These are phyloP conservation scores for Lottia scabra DNA, from an alignment of 2,888 invertebrate species.

Conservation along the genomic window DNA sequence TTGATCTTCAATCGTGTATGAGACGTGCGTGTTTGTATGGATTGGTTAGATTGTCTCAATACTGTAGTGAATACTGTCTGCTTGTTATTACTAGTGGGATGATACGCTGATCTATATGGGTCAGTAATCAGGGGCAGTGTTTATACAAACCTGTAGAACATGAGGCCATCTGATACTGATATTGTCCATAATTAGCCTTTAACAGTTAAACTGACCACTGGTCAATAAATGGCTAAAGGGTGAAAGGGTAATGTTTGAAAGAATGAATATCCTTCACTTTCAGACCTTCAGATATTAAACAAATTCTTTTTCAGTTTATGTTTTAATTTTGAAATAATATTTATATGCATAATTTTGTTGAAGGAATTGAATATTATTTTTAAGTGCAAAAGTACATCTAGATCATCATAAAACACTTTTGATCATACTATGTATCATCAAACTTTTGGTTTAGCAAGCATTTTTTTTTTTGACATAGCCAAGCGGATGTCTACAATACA, in stretches of 20 bases:
- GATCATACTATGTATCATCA: too few species aligned
- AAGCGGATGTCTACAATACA: too few species aligned
- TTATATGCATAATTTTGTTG: too few species aligned
- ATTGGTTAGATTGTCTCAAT: slow-evolving; percentile 7
- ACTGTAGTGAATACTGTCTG: slow-evolving; percentile 1
- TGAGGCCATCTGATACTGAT: not conserved
- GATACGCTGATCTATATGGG: slow-evolving; percentile 4
- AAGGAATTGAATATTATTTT: too few species aligned
- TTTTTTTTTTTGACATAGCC: too few species aligned
- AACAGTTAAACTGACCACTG: not conserved
- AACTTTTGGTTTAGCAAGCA: too few species aligned
- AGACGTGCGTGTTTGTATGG: slow-evolving; percentile 3
- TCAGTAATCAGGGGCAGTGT: not conserved
- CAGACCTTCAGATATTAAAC: too few species aligned
- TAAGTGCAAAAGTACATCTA: too few species aligned
- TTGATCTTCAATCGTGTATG: not conserved
- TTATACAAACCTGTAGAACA: not conserved
- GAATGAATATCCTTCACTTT: too few species aligned
- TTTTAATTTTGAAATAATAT: too few species aligned
- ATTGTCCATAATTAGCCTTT: slow-evolving; percentile 1
- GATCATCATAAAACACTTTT: too few species aligned
- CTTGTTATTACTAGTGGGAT: slow-evolving; percentile 5
- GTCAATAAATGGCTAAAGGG: not conserved
- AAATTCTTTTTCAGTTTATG: too few species aligned
- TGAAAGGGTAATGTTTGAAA: not conserved